Conservation (phyloP, 2,797 vertebrate genomes). For the Pseudochaenichthys georgianus region DNA sequence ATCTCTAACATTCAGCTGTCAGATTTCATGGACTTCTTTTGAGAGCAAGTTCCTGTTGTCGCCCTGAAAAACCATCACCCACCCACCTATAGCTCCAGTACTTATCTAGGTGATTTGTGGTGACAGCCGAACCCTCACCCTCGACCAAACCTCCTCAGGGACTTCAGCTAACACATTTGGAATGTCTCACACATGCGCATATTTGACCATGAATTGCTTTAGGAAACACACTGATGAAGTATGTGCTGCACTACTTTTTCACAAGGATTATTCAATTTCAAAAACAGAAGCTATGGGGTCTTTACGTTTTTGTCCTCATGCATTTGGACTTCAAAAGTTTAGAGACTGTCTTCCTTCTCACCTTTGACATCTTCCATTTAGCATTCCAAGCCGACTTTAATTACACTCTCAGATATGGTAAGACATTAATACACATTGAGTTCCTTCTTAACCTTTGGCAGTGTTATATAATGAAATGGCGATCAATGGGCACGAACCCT, state of each 20-base stretch:
- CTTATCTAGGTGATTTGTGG: conserved; percentile 36
- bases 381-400: neutral
- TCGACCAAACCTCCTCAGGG: conserved; percentile 11
- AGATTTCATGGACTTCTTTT: conserved; percentile 57
- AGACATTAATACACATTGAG: neutral
- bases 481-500: neutral
- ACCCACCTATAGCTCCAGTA: conserved; percentile 16
- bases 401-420: neutral
- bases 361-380: neutral
- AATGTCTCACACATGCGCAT: neutral
- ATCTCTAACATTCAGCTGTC: conserved; percentile 73
- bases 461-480: neutral
- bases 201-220: neutral
- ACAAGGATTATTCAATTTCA: neutral
- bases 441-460: neutral
- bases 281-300: neutral
- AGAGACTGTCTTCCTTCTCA: neutral
- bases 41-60: conserved; percentile 31
- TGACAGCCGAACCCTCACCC: conserved; percentile 47
- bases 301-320: neutral
- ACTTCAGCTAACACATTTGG: conserved; percentile 12
- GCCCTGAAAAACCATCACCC: conserved; percentile 20
- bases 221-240: neutral
- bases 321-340: neutral
- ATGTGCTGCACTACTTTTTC: neutral